Evolutionary conservation across 2,113 vertebrate genomes (phyloP).

Genomic region (Aegotheles bennettii): DNA sequence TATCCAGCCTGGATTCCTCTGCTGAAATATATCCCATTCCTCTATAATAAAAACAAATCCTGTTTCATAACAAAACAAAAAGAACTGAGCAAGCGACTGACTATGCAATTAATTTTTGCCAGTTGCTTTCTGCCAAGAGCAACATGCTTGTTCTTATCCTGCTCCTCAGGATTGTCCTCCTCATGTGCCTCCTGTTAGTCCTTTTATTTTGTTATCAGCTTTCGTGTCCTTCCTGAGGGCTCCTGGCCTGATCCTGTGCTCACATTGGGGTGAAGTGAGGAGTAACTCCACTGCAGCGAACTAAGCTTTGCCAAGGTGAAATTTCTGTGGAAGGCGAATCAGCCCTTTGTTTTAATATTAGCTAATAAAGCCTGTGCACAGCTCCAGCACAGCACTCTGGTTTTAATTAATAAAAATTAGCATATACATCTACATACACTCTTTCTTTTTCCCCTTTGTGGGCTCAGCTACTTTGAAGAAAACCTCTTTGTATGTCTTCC

Average conservation of each 20-base stretch:
- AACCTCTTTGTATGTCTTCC: conserved; percentile 17
- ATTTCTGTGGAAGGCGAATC: background rate
- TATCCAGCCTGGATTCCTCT: background rate
- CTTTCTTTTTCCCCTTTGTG: background rate
- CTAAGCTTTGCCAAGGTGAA: background rate
- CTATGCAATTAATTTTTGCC: background rate
- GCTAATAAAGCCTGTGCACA: conserved; percentile 8
- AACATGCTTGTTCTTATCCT: conserved; percentile 8
- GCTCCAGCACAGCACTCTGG: background rate
- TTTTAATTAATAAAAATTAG: conserved; percentile 62
- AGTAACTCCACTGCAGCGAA: background rate
- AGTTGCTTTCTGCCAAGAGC: conserved; percentile 36
- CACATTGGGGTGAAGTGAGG: background rate
- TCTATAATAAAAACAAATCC: conserved; percentile 13
- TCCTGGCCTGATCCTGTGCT: background rate
- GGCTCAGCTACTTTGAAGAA: conserved; percentile 42
- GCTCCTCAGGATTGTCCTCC: background rate
- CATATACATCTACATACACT: conserved; percentile 11
- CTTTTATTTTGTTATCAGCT: background rate
- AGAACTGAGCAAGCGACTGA: background rate
- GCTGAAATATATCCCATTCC: background rate
- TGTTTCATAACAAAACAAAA: conserved; percentile 38
- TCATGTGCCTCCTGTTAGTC: conserved; percentile 4
- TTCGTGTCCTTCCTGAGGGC: background rate
- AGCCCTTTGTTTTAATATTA: conserved; percentile 39